Base-by-base conservation (phyloP, 2,888 invertebrate species). In the Fragum fragum region DNA sequence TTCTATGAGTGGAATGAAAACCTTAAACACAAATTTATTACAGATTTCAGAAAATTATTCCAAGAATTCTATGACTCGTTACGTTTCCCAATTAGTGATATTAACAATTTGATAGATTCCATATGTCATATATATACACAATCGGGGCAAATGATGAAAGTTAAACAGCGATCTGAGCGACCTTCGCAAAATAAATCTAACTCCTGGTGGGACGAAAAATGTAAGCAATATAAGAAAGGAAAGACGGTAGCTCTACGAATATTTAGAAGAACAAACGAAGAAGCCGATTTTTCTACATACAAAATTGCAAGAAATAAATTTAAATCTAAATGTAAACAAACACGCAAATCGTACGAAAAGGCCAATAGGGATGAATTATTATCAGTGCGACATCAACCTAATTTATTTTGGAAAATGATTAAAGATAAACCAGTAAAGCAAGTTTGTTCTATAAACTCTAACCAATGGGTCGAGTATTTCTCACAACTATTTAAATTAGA, bases 1-100 rank as follows among this genome's bases (percentile, higher is more conserved):
- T 9, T 6, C 5, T 59, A 28, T 59, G 28, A 26, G 29, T 59
- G 59, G 59, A 26, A 59, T 59, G 59, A 59, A 59, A 18, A 59
- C 59, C 21, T 55, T 55, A 11, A 11, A 7, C 11, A 55, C 7
- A n/a, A 11, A n/a, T 11, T n/a, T 11, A n/a, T 21, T 55, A 7
- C 11, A 11, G 14, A 11, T 55, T 11, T 55, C n/a, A n/a, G 11
- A 7, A 11, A 55, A 11, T 16, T 7, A 55, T 16, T n/a, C 7
- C 7, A 21, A 11, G n/a, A 55, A 21, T 21, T 16, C 7, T 21
- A 16, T 55, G n/a, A 55, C 11, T n/a, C 11, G 3, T 28, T 7
- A 6, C 7, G 28, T 26, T 28, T 9, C 28, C 9, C 26, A 59
- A 14, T 6, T 7, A 59, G 9, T 28, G 9, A n/a, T 28, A 26